Evolutionary conservation across 2,113 vertebrate genomes (phyloP), one percentile per base, ranked within the genome.

Genomic region (Electrona antarctica): DNA sequence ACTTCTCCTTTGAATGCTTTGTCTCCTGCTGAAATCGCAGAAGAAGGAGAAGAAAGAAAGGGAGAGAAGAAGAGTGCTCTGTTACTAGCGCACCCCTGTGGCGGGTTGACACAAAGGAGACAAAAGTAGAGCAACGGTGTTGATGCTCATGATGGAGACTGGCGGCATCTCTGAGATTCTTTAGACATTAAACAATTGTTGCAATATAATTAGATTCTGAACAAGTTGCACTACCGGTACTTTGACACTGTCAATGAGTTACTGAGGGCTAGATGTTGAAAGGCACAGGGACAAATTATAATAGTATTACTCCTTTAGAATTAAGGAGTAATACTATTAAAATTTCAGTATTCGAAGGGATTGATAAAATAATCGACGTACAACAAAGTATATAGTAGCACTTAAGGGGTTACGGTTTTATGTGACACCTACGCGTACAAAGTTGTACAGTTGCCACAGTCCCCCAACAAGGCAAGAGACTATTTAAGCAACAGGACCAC

Each of bases 1-100:
- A 84, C 79, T 69, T 87, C 69, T 74, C 78, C 78, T 86, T 85
- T 83, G 60, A 77, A 74, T 70, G 60, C 85, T 89, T 89, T 91
- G 90, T 91, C 80, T 89, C 72, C 47, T 51, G 77, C 77, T 65
- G 80, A 82, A 78, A 85, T 80, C 50, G 55, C 75, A 72, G 82
- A 70, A 64, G 57, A 80, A 70, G 57, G 50, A 77, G 69, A 69
- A 79, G 74, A 79, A 77, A 78, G 66, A 12, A 10, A 50, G 14
- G 6, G 46, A 11, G 2, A 3, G 33, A 29, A 52, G 47, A 76
- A 55, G 61, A 45, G 68, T 60, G 66, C 69, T 67, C 74, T 80
- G 77, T 77, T 77, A 33, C 77, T 78, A 79, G 75, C 58, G 69
- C 85, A 84, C 82, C 84, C 80, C 82, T 70, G 71, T 71, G 80